Evolutionary conservation across 2,113 vertebrate species (phyloP), one percentile per base, ranked within the genome.

Genomic region (Gambusia affinis): DNA sequence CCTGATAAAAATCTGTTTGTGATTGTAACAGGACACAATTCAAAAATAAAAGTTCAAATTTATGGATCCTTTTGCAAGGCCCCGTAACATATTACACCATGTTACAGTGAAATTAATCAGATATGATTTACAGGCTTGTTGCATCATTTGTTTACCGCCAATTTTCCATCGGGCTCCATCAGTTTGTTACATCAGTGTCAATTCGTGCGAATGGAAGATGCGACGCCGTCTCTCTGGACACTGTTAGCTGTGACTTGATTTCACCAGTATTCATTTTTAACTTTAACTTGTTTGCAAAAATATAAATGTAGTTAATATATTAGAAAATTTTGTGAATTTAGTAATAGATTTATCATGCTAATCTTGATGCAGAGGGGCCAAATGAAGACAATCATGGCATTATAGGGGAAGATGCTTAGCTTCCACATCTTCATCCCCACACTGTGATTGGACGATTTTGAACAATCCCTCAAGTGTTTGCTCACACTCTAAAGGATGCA

Each of bases 61-160:
- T 54, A 24, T 54, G 51, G 51, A 54, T 54, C 19, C 24, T 10
- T 57, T 57, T 57, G 51, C 51, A 57, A 57, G 51, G 24, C 24
- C 22, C 22, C 10, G 51, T n/a, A 95, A 94, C 85, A 88, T 78
- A 29, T 88, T 84, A 88, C 92, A 89, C 80, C 64, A 42, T 72
- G 79, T 95, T 94, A 92, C 94, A 88, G 76, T 67, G 66, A 93
- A 88, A 92, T 90, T 78, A 89, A 91, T 94, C 93, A 94, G 81
- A 92, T 89, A 77, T 82, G 75, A 88, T 88, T 81, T 78, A 83
- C 77, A 89, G 86, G 72, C 92, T 69, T 70, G 90, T 95, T 95
- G 94, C 94, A 95, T 95, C 94, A 95, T 78, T 95, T 95, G 94
- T 95, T 95, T 95, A 95, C 94, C 73, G 87, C 28, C 62, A 72